Base-by-base conservation (phyloP, 2,113 vertebrate species). In the Bos indicus region DNA sequence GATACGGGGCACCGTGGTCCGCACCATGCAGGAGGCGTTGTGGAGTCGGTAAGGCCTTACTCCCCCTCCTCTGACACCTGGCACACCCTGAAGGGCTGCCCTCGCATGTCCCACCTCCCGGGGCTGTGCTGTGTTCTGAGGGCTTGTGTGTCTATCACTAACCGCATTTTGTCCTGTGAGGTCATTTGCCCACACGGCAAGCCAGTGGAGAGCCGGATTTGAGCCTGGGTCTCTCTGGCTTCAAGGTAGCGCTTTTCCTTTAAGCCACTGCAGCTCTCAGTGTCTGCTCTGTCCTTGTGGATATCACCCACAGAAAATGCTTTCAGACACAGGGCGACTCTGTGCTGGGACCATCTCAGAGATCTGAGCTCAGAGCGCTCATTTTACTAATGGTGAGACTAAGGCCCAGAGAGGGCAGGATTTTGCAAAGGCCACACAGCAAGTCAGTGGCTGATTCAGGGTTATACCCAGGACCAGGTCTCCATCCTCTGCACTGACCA, bases 31-130 rank as follows among this genome's bases (percentile, higher is more conserved):
- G 26, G 96, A 98, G 56, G 54, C 48, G 21, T 78, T 98, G 17
- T 1, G 33, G 81, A 97, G 89, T 78, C 98, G 98, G 98, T 98
- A 93, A 94, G 21, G 7, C 12, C 36, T 16, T 52, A 36, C 7
- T 2, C 5, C 28, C n/a, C 19, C 12, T n/a, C n/a, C 54, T 59
- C 56, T 14, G 59, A 25, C 43, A 8, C 59, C 71, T 3, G 7
- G 3, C 17, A 17, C 10, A 2, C 64, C 52, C 87, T 7, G n/a
- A 30, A 1, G 7, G 19, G 85, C 19, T 33, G 1, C 28, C 43
- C 74, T 26, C 36, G 17, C 60, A 19, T 14, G 2, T 26, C 6
- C 48, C 9, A 1, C 43, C 51, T 71, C n/a, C 71, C 8, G 3
- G 40, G 17, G 25, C 46, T 21, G 0, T 16, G 54, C 62, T 7